Conservation (phyloP, 2,888 invertebrate species). For the Drosophila ezoana region DNA sequence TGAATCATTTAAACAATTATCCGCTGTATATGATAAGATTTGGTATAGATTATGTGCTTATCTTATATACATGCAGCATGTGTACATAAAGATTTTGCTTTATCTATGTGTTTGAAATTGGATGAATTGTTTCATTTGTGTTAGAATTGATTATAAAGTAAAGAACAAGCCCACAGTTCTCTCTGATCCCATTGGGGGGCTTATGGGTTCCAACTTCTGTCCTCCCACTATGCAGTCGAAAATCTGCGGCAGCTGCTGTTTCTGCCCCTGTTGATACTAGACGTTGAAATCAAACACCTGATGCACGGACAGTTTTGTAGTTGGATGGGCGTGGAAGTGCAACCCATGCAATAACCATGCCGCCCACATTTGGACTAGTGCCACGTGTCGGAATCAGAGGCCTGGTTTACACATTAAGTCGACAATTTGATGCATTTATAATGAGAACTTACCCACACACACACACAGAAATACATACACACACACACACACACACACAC, state of each 20-base stretch:
- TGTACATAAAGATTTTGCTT: too few species aligned
- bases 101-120: too few species aligned
- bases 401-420: conserved; percentile 46
- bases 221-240: background rate
- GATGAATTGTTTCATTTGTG: background rate
- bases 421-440: conserved; percentile 54
- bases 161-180: background rate
- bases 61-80: too few species aligned
- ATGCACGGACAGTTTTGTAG: conserved; percentile 41
- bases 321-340: conserved; percentile 22
- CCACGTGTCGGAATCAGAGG: conserved; percentile 48
- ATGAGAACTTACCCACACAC: conserved; percentile 22
- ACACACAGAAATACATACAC: conserved; percentile 1
- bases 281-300: conserved; percentile 62
- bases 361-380: conserved; percentile 5
- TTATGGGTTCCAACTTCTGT: conserved; percentile 11
- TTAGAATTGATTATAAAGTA: background rate
- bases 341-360: background rate
- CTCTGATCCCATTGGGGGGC: background rate
- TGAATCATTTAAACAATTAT: too few species aligned
- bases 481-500: background rate
- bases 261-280: background rate
- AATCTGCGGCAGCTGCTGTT: conserved; percentile 9
- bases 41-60: too few species aligned
- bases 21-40: too few species aligned